phyloP scores from a whole-genome alignment of 2,113 vertebrate species.

The Malaclemys terrapin region DNA sequence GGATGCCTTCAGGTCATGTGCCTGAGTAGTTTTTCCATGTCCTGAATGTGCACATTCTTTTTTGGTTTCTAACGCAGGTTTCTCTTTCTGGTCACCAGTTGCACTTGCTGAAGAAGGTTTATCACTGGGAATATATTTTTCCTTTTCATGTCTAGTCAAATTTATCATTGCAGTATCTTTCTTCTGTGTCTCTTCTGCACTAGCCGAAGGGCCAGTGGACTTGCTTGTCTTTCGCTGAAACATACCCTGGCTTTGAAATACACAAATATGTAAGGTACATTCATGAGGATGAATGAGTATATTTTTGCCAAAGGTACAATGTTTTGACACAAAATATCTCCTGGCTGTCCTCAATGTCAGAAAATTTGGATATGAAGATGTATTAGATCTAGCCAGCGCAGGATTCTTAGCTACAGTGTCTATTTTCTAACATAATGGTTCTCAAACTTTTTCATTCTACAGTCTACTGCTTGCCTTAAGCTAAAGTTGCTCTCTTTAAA shows the following conservation, averaged over 20 bases:
- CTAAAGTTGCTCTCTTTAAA: background rate
- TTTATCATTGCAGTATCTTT: background rate
- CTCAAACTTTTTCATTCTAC: background rate
- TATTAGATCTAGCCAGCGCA: too few relatives aligned
- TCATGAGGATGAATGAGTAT: background rate
- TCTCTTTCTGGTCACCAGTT: background rate
- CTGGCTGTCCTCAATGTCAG: background rate
- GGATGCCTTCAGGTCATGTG: background rate
- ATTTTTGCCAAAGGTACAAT: background rate
- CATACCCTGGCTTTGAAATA: constrained; percentile 65
- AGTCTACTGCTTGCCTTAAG: background rate
- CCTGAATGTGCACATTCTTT: background rate
- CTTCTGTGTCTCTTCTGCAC: background rate
- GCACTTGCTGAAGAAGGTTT: background rate
- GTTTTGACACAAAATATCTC: background rate
- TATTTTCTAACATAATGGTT: background rate
- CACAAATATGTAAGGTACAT: background rate
- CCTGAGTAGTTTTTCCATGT: background rate
- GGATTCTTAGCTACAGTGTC: fast-evolving
- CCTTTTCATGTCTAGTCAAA: background rate
- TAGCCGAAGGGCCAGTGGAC: background rate
- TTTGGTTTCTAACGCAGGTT: background rate
- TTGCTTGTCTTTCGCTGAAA: constrained; percentile 3
- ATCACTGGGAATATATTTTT: background rate
- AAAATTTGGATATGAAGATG: background rate